These are phyloP conservation scores for Pholis gunnellus DNA, from an alignment of 2,113 vertebrate genomes.

Conservation along the genomic window DNA sequence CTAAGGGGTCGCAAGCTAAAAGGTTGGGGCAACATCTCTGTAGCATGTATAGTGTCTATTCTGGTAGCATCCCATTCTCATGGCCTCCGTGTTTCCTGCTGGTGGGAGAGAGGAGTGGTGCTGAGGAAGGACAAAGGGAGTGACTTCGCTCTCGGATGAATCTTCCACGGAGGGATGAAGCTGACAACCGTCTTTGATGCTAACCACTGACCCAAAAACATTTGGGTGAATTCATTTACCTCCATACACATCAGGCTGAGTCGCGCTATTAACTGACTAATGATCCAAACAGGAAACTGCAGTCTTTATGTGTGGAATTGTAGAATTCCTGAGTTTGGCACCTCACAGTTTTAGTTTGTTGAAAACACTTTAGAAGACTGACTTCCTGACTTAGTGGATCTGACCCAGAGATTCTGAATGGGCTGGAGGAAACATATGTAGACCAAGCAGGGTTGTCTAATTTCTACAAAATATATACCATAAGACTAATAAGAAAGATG, in stretches of 20 bases:
- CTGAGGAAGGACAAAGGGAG: not conserved
- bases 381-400: too few species aligned
- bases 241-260: not conserved
- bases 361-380: not conserved
- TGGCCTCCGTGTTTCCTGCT: not conserved
- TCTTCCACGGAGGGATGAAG: not conserved
- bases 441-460: not conserved
- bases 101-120: not conserved
- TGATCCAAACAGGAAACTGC: not conserved
- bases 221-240: not conserved
- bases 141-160: not conserved
- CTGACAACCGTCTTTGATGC: not conserved
- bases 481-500: not conserved
- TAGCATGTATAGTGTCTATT: not conserved
- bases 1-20: not conserved
- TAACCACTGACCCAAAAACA: not conserved
- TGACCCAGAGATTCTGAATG: too few species aligned
- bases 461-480: not conserved
- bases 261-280: not conserved
- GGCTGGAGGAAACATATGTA: not conserved
- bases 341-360: not conserved
- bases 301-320: not conserved
- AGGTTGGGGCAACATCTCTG: not conserved
- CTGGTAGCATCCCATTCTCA: not conserved
- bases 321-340: not conserved